Evolutionary conservation across 1,140 invertebrate species (phyloP).

Genomic region (Drosophila malerkotliana): DNA sequence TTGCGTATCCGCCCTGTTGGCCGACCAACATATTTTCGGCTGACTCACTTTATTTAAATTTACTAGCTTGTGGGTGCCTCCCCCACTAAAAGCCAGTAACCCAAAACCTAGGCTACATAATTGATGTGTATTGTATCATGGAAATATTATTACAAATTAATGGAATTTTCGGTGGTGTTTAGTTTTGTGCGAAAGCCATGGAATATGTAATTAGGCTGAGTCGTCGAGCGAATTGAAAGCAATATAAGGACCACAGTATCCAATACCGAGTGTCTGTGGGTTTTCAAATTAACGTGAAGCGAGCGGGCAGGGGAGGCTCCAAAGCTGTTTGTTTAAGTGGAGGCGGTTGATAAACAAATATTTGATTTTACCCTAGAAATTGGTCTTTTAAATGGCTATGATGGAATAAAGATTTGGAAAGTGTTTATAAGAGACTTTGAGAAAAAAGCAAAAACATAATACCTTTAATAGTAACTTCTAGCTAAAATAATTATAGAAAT

Average conservation of each 20-base stretch:
- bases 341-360: slow-evolving; percentile 37
- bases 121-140: slow-evolving; percentile 48
- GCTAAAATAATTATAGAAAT: neutral
- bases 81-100: neutral
- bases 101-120: slow-evolving; percentile 26
- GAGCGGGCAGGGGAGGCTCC: slow-evolving; percentile 9
- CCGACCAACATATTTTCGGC: slow-evolving; percentile 28
- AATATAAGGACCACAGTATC: slow-evolving; percentile 13
- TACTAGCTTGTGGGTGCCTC: neutral
- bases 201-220: slow-evolving; percentile 69
- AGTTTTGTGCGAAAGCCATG: slow-evolving; percentile 61
- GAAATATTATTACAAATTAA: slow-evolving; percentile 73
- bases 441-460: no score
- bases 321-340: slow-evolving; percentile 20
- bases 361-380: slow-evolving; percentile 28
- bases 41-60: slow-evolving; percentile 34
- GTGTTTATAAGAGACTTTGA: no score
- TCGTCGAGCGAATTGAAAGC: slow-evolving; percentile 53
- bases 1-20: slow-evolving; percentile 39
- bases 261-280: neutral
- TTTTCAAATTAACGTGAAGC: neutral
- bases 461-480: neutral
- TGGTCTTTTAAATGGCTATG: slow-evolving; percentile 2
- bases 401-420: neutral
- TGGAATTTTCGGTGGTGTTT: slow-evolving; percentile 59